phyloP scores from a whole-genome alignment of 2,888 invertebrate genomes.

The Drosophila stalkeri region DNA sequence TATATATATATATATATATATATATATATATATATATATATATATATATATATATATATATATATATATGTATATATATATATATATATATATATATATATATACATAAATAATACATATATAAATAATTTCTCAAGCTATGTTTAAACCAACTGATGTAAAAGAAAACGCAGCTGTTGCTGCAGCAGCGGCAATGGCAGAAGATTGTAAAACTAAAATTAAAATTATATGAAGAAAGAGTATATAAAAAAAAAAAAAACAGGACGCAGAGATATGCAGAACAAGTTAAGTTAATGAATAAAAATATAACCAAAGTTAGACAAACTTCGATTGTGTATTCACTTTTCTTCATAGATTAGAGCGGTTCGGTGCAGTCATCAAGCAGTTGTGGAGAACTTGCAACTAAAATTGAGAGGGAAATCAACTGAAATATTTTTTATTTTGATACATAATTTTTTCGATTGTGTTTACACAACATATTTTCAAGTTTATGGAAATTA shows the following conservation, averaged over 20 bases:
- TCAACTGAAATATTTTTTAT: too few species aligned
- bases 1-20: constrained; percentile 36
- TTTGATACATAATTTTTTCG: too few species aligned
- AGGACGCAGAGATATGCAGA: constrained; percentile 35
- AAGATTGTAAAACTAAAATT: constrained; percentile 43
- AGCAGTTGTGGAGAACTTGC: not conserved
- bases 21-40: constrained; percentile 13
- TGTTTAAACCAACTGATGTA: constrained; percentile 54
- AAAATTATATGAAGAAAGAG: not conserved
- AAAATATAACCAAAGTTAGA: constrained; percentile 78
- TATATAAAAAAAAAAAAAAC: constrained; percentile 17
- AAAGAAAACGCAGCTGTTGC: constrained; percentile 49
- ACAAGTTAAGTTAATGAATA: constrained; percentile 77
- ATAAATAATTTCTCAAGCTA: constrained; percentile 69
- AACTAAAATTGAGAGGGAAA: too few species aligned
- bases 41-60: constrained; percentile 31
- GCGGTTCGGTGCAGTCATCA: not conserved
- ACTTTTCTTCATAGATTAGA: not conserved
- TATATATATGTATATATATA: constrained; percentile 40
- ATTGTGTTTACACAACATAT: too few species aligned
- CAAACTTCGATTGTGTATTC: constrained; percentile 32
- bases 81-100: constrained; percentile 13
- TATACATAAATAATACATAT: constrained; percentile 47
- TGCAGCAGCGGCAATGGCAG: constrained; percentile 46
- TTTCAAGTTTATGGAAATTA: too few species aligned